Evolutionary conservation across 2,888 invertebrate genomes (phyloP).

Genomic region (Ephialtes manifestator): DNA sequence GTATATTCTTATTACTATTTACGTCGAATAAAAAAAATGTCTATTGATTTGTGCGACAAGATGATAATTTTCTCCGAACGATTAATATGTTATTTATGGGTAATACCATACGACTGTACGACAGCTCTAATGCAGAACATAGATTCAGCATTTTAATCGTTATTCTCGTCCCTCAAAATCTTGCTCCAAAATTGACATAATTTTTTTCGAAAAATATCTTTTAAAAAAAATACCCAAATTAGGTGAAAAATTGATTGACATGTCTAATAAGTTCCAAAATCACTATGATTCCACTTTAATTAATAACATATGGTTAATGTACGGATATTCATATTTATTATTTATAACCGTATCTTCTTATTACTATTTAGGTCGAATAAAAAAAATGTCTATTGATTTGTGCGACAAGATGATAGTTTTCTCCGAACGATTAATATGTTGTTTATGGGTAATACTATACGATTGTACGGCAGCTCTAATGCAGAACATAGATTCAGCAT

Average conservation of each 20-base stretch:
- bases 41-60: neutral
- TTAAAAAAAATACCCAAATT: neutral
- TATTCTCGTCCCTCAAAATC: slow-evolving; percentile 1
- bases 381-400: neutral
- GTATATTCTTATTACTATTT: too few relatives aligned
- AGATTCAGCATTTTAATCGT: slow-evolving; percentile 40
- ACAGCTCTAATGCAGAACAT: slow-evolving; percentile 2
- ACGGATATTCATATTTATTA: too few relatives aligned
- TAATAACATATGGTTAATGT: too few relatives aligned
- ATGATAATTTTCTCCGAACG: neutral
- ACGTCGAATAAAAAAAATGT: neutral
- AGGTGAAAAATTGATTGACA: too few relatives aligned
- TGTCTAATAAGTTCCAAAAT: too few relatives aligned
- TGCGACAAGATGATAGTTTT: neutral
- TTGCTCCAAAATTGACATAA: too few relatives aligned
- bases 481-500: slow-evolving; percentile 25
- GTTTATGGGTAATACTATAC: neutral
- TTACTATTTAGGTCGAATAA: neutral
- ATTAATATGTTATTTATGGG: slow-evolving; percentile 1
- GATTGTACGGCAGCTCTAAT: slow-evolving; percentile 3
- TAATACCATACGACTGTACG: neutral
- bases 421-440: neutral
- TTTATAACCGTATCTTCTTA: neutral
- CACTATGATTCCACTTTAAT: too few relatives aligned
- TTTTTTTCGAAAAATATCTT: too few relatives aligned